Percentiles rank a stretch among this genome's conserved stretches.
Conservation (phyloP, 2,113 vertebrate genomes). For the Nyctibius bracteatus region DNA sequence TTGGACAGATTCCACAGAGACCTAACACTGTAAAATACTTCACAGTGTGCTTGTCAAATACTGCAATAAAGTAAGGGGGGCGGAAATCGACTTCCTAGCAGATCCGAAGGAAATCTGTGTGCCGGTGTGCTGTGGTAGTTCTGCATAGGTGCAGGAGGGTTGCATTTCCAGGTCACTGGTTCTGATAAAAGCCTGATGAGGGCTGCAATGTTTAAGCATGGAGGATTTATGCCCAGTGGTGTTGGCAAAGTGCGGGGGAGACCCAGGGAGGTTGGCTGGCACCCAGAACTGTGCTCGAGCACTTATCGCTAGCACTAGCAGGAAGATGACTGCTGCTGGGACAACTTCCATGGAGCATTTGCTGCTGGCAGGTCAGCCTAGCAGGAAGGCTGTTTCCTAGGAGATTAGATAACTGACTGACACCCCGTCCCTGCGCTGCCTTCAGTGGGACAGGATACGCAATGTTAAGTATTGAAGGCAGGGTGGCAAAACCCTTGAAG, state of each 20-base stretch:
- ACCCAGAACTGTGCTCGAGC: not conserved
- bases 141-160: not conserved
- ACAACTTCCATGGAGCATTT: not conserved
- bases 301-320: fast-evolving
- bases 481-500: not conserved
- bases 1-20: not conserved
- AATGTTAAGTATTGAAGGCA: not conserved
- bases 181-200: not conserved
- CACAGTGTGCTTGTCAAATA: not conserved
- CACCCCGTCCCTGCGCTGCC: not conserved
- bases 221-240: not conserved
- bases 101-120: not conserved
- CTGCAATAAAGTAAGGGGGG: not conserved
- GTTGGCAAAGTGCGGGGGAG: fast-evolving
- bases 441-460: not conserved
- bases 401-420: not conserved
- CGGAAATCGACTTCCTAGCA: not conserved
- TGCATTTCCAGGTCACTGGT: not conserved
- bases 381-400: not conserved
- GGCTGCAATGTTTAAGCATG: not conserved
- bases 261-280: not conserved
- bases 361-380: not conserved
- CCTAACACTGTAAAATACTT: not conserved
- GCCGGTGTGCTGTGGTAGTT: not conserved
- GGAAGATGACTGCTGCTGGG: not conserved